A percentile compares a stretch with the other conserved stretches of the same genome.
These are phyloP conservation scores for Phalacrocorax brasilianus DNA, from an alignment of 2,113 vertebrate genomes.

Conservation along the genomic window DNA sequence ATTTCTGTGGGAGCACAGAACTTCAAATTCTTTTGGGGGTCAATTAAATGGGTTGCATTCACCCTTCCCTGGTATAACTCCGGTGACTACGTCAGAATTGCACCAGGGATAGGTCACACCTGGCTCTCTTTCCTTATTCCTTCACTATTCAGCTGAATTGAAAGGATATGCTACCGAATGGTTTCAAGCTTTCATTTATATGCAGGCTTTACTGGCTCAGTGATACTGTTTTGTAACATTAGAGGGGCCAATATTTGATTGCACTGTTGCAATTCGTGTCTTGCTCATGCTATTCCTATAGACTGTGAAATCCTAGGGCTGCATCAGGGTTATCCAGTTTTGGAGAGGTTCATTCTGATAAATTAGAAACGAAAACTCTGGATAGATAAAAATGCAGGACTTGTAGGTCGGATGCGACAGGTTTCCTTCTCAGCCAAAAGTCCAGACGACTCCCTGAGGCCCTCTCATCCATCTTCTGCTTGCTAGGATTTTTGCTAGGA, in stretches of 20 bases:
- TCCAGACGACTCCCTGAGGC: constrained; percentile 35
- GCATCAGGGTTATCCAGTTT: neutral
- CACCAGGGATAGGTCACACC: constrained; percentile 18
- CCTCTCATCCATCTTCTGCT: constrained; percentile 53
- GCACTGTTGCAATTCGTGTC: neutral
- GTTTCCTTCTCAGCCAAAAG: constrained; percentile 40
- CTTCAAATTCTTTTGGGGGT: neutral
- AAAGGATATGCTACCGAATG: neutral
- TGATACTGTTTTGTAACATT: neutral
- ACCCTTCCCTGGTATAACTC: neutral
- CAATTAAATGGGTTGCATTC: neutral
- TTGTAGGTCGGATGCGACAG: neutral
- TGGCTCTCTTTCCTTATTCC: neutral
- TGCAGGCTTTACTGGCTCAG: constrained; percentile 12
- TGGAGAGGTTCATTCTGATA: constrained; percentile 39
- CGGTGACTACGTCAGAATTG: neutral
- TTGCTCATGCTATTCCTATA: neutral
- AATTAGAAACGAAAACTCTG: neutral
- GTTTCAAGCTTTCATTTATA: neutral
- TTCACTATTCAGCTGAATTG: neutral
- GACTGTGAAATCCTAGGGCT: neutral
- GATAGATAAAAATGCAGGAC: neutral
- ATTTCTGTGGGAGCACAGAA: neutral
- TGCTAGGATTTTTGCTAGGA: constrained; percentile 52
- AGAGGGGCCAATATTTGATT: neutral